phyloP scores from a whole-genome alignment of 2,113 vertebrate species.

The Microcebus griseorufus region DNA sequence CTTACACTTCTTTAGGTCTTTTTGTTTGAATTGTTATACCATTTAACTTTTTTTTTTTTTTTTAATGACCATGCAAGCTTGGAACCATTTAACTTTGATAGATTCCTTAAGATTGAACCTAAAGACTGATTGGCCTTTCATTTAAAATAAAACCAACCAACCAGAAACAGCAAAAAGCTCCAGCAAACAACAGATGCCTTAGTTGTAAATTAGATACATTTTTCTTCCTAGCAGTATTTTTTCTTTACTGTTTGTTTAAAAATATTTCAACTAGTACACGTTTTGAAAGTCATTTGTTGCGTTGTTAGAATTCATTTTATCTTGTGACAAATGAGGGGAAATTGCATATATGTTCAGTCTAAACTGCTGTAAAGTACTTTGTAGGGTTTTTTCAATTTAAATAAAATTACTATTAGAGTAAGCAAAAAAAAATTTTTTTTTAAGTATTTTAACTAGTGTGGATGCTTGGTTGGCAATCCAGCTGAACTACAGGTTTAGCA shows the following conservation, averaged over 20 bases:
- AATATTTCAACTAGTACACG: background rate
- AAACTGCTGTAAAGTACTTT: background rate
- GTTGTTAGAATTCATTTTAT: background rate
- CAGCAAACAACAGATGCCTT: background rate
- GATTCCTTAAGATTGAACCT: background rate
- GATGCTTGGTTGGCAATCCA: background rate
- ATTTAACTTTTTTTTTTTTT: slow-evolving; percentile 13
- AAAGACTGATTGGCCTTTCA: background rate
- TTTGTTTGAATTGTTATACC: background rate
- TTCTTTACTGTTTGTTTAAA: background rate
- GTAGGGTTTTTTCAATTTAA: background rate
- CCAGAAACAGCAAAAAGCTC: background rate
- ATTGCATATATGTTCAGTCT: background rate
- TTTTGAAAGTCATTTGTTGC: background rate
- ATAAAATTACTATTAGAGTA: background rate
- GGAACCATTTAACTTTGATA: background rate
- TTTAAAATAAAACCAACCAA: slow-evolving; percentile 8
- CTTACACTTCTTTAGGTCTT: background rate
- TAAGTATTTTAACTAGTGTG: background rate
- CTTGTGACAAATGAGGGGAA: background rate
- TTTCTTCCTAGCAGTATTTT: background rate
- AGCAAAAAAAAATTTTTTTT: background rate
- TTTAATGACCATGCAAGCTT: too few species aligned
- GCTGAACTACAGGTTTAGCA: background rate
- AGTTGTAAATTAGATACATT: background rate